Evolutionary conservation across 2,888 invertebrate species (phyloP).

Genomic region (Esperia sulphurella): DNA sequence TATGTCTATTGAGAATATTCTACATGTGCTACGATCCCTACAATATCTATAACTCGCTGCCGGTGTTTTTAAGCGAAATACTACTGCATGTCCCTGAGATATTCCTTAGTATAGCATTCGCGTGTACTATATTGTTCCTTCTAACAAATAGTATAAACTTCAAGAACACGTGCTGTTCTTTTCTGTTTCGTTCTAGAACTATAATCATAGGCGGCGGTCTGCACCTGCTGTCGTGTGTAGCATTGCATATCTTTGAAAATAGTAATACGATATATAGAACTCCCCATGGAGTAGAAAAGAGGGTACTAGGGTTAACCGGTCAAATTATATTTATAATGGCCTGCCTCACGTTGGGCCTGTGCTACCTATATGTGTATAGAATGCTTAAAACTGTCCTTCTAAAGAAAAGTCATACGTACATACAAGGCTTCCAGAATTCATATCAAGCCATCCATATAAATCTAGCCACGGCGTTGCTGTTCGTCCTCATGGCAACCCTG

Average conservation of each 20-base stretch:
- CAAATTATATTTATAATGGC: slow-evolving; percentile 92
- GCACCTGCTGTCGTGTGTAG: slow-evolving; percentile 89
- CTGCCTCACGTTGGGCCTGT: slow-evolving; percentile 89
- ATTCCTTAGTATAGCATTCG: slow-evolving; percentile 92
- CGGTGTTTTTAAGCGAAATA: slow-evolving; percentile 88
- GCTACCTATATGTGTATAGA: slow-evolving; percentile 91
- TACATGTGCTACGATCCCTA: slow-evolving; percentile 96
- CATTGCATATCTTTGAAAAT: slow-evolving; percentile 88
- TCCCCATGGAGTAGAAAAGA: slow-evolving; percentile 69
- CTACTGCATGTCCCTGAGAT: slow-evolving; percentile 92
- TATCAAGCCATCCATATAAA: slow-evolving; percentile 94
- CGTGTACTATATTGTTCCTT: slow-evolving; percentile 91
- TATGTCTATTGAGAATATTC: slow-evolving; percentile 90
- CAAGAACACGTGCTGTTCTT: slow-evolving; percentile 84
- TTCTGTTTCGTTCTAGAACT: slow-evolving; percentile 87
- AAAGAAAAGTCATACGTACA: slow-evolving; percentile 88
- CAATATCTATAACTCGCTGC: slow-evolving; percentile 90
- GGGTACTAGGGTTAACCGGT: slow-evolving; percentile 86
- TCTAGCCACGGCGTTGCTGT: slow-evolving; percentile 90
- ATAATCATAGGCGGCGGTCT: slow-evolving; percentile 88
- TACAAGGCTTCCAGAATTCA: slow-evolving; percentile 88
- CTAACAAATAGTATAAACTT: slow-evolving; percentile 88
- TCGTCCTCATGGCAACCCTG: slow-evolving; percentile 89
- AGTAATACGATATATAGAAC: slow-evolving; percentile 70
- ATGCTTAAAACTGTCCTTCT: slow-evolving; percentile 86